Conservation (phyloP, 2,888 invertebrate genomes). For the Sarcophaga caerulescens region DNA sequence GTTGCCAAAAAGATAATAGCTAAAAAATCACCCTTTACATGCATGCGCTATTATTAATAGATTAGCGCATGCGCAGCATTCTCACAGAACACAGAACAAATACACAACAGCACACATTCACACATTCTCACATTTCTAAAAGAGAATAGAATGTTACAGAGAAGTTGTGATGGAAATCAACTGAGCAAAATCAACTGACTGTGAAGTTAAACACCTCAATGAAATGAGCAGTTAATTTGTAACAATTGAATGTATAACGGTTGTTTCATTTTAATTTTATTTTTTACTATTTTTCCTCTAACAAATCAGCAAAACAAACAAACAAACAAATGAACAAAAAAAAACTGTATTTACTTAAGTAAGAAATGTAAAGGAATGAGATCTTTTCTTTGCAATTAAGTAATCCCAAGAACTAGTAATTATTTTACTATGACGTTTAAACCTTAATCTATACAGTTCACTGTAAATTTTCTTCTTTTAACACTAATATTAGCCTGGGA, state of each 20-base stretch:
- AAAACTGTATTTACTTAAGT: background rate
- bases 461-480: no score
- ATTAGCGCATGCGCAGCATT: background rate
- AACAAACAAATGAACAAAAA: background rate
- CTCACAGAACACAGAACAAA: background rate
- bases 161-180: conserved; percentile 11
- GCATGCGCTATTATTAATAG: background rate
- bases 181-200: conserved; percentile 29
- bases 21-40: no score
- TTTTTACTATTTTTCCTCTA: conserved; percentile 7
- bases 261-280: background rate
- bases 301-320: background rate
- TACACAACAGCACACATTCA: no score
- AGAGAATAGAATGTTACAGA: background rate
- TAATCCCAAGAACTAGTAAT: no score
- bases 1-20: no score
- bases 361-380: conserved; percentile 9
- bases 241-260: conserved; percentile 60
- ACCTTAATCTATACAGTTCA: no score
- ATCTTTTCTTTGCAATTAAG: background rate
- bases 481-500: no score
- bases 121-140: background rate
- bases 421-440: no score
- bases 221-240: conserved; percentile 62
- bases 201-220: conserved; percentile 52